phyloP scores from a whole-genome alignment of 2,888 invertebrate genomes.

The Andrena hattorfiana region DNA sequence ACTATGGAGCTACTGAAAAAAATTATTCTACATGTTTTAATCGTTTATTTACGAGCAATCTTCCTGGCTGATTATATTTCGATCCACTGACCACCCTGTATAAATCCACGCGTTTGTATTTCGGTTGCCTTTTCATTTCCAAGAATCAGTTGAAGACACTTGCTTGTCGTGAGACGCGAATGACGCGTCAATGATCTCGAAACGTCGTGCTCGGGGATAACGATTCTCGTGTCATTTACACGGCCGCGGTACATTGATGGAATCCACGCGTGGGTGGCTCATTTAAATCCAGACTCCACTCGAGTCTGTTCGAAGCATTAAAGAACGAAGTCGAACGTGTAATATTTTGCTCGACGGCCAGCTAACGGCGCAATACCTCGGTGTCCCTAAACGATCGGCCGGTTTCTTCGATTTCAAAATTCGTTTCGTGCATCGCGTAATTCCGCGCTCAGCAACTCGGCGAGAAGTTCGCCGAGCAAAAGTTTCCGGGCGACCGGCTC shows the following conservation, averaged over 20 bases:
- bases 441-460: background rate
- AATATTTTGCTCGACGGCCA: background rate
- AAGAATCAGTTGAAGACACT: background rate
- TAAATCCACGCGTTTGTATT: background rate
- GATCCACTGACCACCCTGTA: too few relatives aligned
- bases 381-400: background rate
- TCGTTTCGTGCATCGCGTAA: too few relatives aligned
- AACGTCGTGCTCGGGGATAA: constrained; percentile 7
- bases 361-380: background rate
- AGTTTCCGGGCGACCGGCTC: background rate
- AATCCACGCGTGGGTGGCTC: constrained; percentile 59
- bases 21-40: too few relatives aligned
- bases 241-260: constrained; percentile 34
- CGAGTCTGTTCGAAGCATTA: constrained; percentile 11
- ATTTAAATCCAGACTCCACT: constrained; percentile 50
- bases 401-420: background rate
- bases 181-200: constrained; percentile 26
- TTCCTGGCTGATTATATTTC: too few relatives aligned
- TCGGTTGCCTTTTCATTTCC: background rate
- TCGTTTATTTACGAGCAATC: too few relatives aligned
- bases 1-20: too few relatives aligned
- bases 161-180: background rate
- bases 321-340: background rate
- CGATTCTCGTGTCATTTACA: constrained; percentile 39
- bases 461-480: background rate